A percentile compares a stretch with the other conserved stretches of the same genome.
Evolutionary conservation across 2,113 vertebrate genomes (phyloP).

Genomic region (Corythaeola cristata): DNA sequence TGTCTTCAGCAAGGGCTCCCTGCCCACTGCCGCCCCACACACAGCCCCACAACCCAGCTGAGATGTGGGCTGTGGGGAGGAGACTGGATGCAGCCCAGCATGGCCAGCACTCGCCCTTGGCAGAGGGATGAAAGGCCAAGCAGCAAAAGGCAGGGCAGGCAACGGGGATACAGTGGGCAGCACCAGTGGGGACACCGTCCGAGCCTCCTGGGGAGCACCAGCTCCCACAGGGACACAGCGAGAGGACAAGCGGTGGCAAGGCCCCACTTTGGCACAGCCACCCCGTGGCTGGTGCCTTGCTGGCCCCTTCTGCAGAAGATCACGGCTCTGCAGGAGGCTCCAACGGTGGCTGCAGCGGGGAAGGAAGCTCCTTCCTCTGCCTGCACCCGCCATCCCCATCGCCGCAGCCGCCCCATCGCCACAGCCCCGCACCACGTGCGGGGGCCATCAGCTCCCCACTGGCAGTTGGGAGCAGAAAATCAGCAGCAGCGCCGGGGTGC

Average conservation of each 20-base stretch:
- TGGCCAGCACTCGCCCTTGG: fast-evolving
- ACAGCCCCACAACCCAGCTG: neutral
- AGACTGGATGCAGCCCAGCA: neutral
- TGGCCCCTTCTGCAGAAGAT: neutral
- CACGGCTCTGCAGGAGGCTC: neutral
- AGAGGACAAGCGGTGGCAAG: neutral
- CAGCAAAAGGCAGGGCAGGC: neutral
- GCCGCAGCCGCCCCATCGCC: neutral
- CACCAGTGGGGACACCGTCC: fast-evolving
- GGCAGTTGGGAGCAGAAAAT: neutral
- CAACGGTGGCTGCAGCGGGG: neutral
- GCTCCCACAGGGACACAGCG: fast-evolving
- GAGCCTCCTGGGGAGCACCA: neutral
- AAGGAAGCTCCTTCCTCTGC: neutral
- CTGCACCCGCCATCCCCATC: neutral
- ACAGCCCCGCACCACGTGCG: neutral
- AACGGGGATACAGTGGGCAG: neutral
- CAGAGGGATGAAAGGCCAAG: neutral
- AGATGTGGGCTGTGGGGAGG: neutral
- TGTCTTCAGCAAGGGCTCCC: neutral
- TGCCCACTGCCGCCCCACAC: neutral
- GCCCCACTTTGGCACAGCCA: fast-evolving
- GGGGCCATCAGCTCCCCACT: neutral
- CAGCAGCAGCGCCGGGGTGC: neutral
- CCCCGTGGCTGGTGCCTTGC: fast-evolving